Evolutionary conservation across 2,113 vertebrate genomes (phyloP).

Genomic region (Mobula hypostoma): DNA sequence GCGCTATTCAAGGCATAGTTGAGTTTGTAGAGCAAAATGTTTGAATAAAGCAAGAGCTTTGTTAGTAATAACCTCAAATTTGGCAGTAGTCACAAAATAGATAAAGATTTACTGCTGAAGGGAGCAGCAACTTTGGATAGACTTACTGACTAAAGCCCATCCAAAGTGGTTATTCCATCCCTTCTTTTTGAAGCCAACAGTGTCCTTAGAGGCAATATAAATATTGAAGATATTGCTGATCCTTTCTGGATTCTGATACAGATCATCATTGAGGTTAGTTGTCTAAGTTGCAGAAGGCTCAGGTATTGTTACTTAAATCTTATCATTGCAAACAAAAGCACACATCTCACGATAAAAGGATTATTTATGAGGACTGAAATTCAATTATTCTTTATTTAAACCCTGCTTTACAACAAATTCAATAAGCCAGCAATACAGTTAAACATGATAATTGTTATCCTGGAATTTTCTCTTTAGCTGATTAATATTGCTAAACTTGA

Average conservation of each 20-base stretch:
- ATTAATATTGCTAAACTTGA: neutral
- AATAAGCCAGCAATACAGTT: neutral
- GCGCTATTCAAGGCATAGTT: neutral
- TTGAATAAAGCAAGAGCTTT: neutral
- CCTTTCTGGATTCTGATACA: neutral
- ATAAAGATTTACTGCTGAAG: neutral
- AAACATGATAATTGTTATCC: neutral
- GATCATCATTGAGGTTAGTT: neutral
- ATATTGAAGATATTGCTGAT: neutral
- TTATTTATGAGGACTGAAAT: neutral
- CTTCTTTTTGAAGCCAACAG: neutral
- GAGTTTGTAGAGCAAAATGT: too few species aligned
- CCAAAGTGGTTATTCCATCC: neutral
- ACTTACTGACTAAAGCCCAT: too few species aligned
- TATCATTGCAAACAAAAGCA: neutral
- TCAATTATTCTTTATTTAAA: neutral
- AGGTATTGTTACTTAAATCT: neutral
- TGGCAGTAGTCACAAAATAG: neutral
- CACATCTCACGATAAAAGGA: neutral
- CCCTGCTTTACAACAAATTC: neutral
- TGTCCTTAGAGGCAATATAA: neutral
- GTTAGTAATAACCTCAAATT: neutral
- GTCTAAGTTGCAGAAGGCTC: neutral
- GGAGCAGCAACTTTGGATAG: too few species aligned
- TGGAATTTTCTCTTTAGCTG: neutral